Conservation (phyloP, 2,888 invertebrate species). For the Dyspetes luteomarginatus region DNA sequence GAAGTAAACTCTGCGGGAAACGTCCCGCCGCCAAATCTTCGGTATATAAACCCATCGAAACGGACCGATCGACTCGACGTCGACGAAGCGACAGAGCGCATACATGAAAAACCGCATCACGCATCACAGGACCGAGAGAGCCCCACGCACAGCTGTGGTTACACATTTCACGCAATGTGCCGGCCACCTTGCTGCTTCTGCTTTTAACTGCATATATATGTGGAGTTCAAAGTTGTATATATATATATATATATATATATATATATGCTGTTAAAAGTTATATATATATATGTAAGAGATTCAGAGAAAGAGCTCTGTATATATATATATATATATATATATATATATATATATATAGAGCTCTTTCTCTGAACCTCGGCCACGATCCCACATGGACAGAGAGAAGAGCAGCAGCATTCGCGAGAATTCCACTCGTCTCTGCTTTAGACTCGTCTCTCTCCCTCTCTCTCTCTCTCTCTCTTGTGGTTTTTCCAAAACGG, state of each 20-base stretch:
- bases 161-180: slow-evolving; percentile 81
- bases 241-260: neutral
- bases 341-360: neutral
- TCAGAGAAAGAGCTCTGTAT: slow-evolving; percentile 8
- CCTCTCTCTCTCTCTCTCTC: neutral
- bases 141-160: slow-evolving; percentile 81
- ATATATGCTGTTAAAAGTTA: too few species aligned
- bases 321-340: neutral
- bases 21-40: neutral
- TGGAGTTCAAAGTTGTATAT: neutral
- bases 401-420: slow-evolving; percentile 37
- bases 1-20: neutral
- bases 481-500: neutral
- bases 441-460: slow-evolving; percentile 8
- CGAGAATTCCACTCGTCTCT: slow-evolving; percentile 42
- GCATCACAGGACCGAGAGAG: slow-evolving; percentile 39
- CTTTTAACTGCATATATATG: slow-evolving; percentile 33
- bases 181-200: slow-evolving; percentile 71
- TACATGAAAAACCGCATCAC: neutral
- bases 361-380: slow-evolving; percentile 13
- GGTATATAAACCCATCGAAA: slow-evolving; percentile 11
- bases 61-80: slow-evolving; percentile 23
- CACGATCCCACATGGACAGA: slow-evolving; percentile 22
- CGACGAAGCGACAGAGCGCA: slow-evolving; percentile 3
- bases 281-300: slow-evolving; percentile 9